These are phyloP conservation scores for Aspidapion aeneum DNA, from an alignment of 2,888 invertebrate species.

Conservation along the genomic window DNA sequence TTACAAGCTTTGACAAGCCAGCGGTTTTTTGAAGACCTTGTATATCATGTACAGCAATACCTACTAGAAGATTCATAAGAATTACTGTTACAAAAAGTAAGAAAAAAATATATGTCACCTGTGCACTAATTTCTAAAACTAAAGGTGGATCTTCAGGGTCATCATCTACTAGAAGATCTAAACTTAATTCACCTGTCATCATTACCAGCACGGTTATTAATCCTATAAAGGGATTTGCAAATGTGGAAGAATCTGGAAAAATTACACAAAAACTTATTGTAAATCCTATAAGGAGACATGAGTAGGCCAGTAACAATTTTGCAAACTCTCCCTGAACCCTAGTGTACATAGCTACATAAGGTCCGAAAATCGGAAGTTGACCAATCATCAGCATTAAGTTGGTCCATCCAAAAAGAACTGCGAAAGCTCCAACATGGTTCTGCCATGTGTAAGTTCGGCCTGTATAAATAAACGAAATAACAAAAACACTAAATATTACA, in stretches of 20 bases:
- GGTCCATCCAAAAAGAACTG: slow-evolving; percentile 82
- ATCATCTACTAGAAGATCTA: slow-evolving; percentile 71
- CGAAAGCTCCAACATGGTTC: slow-evolving; percentile 83
- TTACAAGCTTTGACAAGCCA: slow-evolving; percentile 75
- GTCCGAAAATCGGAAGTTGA: slow-evolving; percentile 81
- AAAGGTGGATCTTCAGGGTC: slow-evolving; percentile 74
- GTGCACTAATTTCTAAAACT: slow-evolving; percentile 74
- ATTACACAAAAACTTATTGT: slow-evolving; percentile 87
- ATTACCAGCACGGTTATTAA: slow-evolving; percentile 81
- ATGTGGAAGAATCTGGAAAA: slow-evolving; percentile 77
- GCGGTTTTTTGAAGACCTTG: slow-evolving; percentile 84
- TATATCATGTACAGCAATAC: slow-evolving; percentile 85
- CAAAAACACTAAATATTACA: slow-evolving; percentile 78
- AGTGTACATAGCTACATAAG: slow-evolving; percentile 89
- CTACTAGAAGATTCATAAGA: slow-evolving; percentile 80
- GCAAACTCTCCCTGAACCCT: slow-evolving; percentile 85
- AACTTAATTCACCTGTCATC: slow-evolving; percentile 85
- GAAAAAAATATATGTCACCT: slow-evolving; percentile 77
- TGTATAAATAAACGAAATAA: slow-evolving; percentile 78
- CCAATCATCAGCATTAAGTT: slow-evolving; percentile 91
- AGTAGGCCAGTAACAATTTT: slow-evolving; percentile 80
- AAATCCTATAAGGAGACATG: slow-evolving; percentile 80
- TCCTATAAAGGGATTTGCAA: slow-evolving; percentile 81
- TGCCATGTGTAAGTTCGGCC: slow-evolving; percentile 78
- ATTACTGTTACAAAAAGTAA: slow-evolving; percentile 81